Conservation (phyloP, 2,888 invertebrate species). For the Eupithecia insigniata region DNA sequence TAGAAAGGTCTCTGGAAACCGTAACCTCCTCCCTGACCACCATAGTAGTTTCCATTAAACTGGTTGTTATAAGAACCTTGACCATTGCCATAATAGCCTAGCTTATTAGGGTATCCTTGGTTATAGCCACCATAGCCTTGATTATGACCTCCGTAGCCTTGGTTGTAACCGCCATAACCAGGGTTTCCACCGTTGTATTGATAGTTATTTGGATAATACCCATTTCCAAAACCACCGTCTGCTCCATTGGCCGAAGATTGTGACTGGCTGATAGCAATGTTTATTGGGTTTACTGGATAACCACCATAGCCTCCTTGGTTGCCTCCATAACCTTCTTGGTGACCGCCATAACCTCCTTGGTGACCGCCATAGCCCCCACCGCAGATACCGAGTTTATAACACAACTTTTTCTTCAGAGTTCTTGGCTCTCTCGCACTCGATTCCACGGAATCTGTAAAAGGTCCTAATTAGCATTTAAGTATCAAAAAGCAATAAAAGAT, state of each 20-base stretch:
- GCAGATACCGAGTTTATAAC: conserved; percentile 66
- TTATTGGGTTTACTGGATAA: conserved; percentile 57
- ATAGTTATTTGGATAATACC: conserved; percentile 66
- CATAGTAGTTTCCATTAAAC: conserved; percentile 75
- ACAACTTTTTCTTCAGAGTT: conserved; percentile 59
- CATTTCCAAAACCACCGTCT: conserved; percentile 62
- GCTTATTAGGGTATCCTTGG: conserved; percentile 54
- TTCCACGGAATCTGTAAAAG: conserved; percentile 53
- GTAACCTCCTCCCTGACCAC: conserved; percentile 56
- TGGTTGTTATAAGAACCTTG: conserved; percentile 68
- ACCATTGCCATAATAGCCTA: conserved; percentile 64
- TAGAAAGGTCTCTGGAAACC: conserved; percentile 60
- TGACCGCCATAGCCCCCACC: conserved; percentile 47
- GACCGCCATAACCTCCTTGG: conserved; percentile 47
- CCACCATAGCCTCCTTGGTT: conserved; percentile 49
- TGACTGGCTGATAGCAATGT: conserved; percentile 78
- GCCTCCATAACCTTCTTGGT: conserved; percentile 48
- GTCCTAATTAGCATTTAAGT: conserved; percentile 18
- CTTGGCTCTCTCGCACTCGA: conserved; percentile 55
- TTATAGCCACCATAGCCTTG: conserved; percentile 41
- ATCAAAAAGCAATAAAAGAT: conserved; percentile 35
- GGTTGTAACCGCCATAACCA: conserved; percentile 44
- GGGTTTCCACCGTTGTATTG: conserved; percentile 53
- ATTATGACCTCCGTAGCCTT: conserved; percentile 47
- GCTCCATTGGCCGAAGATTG: conserved; percentile 72